A percentile compares a stretch with the other conserved stretches of the same genome.
Evolutionary conservation across 2,888 invertebrate genomes (phyloP).

Genomic region (Galeopsomyia nigrocyanea): DNA sequence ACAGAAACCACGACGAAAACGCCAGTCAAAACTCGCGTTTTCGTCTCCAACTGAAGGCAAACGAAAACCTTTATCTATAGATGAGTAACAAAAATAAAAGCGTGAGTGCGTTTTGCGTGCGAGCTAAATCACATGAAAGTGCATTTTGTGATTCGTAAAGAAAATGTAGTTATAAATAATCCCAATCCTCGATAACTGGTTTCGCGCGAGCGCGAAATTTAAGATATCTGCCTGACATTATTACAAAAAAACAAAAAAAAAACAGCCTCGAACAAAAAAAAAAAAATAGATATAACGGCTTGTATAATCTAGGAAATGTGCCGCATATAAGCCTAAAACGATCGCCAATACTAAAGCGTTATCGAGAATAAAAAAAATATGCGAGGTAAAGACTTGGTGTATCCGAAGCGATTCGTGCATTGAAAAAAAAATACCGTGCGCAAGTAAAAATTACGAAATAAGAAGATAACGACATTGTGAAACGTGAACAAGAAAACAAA

Average conservation of each 20-base stretch:
- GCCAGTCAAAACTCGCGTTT: slow-evolving; percentile 8
- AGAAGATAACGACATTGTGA: slow-evolving; percentile 36
- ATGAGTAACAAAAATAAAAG: slow-evolving; percentile 15
- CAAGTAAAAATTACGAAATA: slow-evolving; percentile 52
- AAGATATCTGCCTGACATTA: slow-evolving; percentile 63
- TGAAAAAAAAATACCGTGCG: slow-evolving; percentile 33
- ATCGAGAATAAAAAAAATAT: slow-evolving; percentile 24
- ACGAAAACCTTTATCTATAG: background rate
- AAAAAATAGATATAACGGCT: slow-evolving; percentile 37
- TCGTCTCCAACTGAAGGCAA: slow-evolving; percentile 8
- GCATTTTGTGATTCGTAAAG: slow-evolving; percentile 53
- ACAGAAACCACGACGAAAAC: background rate
- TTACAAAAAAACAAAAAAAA: slow-evolving; percentile 20
- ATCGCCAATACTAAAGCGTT: slow-evolving; percentile 32
- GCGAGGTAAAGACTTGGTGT: slow-evolving; percentile 42
- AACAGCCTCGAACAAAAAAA: slow-evolving; percentile 33
- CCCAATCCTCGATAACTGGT: slow-evolving; percentile 20
- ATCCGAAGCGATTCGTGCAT: slow-evolving; percentile 34
- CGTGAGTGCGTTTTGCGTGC: slow-evolving; percentile 33
- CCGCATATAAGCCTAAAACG: slow-evolving; percentile 49
- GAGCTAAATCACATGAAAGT: slow-evolving; percentile 48
- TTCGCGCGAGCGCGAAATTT: slow-evolving; percentile 56
- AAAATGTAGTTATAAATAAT: slow-evolving; percentile 42
- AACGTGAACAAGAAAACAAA: slow-evolving; percentile 24
- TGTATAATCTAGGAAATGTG: slow-evolving; percentile 19